A percentile compares a stretch with the other conserved stretches of the same genome.
Conservation (phyloP, 1,140 invertebrate species). For the Platyscapa corneri region DNA sequence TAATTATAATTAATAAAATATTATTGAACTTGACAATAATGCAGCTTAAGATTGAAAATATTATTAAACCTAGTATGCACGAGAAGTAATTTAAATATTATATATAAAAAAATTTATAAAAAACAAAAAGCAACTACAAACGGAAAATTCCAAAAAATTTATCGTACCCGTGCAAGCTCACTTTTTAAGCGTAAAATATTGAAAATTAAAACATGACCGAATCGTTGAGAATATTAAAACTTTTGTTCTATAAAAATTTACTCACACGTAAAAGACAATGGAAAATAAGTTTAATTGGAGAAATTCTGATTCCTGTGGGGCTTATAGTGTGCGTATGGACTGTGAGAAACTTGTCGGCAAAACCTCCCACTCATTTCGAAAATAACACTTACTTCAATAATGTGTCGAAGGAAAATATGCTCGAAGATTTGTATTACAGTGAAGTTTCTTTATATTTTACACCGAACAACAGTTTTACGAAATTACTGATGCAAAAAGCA, state of each 20-base stretch:
- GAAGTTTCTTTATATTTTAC: conserved; percentile 56
- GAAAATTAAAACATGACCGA: conserved; percentile 10
- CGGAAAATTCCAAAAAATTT: no score
- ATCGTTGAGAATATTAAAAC: conserved; percentile 56
- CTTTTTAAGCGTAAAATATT: no score
- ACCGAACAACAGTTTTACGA: conserved; percentile 57
- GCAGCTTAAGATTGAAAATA: neutral
- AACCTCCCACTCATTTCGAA: conserved; percentile 42
- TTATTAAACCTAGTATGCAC: neutral
- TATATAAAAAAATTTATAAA: no score
- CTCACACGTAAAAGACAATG: conserved; percentile 67
- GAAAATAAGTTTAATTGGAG: conserved; percentile 61
- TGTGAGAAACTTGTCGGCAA: conserved; percentile 58
- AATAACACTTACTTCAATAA: neutral
- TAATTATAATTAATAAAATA: no score
- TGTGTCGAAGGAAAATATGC: neutral
- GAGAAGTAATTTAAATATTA: no score
- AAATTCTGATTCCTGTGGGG: conserved; percentile 64
- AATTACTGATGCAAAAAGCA: conserved; percentile 54
- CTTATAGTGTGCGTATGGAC: conserved; percentile 63
- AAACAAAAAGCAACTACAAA: no score
- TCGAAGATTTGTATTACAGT: neutral
- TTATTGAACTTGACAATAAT: neutral
- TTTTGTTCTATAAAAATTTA: conserved; percentile 67
- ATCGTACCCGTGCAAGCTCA: no score